Percentiles rank a stretch among this genome's conserved stretches.
phyloP scores from a whole-genome alignment of 1,140 invertebrate species.

The Dreissena polymorpha region DNA sequence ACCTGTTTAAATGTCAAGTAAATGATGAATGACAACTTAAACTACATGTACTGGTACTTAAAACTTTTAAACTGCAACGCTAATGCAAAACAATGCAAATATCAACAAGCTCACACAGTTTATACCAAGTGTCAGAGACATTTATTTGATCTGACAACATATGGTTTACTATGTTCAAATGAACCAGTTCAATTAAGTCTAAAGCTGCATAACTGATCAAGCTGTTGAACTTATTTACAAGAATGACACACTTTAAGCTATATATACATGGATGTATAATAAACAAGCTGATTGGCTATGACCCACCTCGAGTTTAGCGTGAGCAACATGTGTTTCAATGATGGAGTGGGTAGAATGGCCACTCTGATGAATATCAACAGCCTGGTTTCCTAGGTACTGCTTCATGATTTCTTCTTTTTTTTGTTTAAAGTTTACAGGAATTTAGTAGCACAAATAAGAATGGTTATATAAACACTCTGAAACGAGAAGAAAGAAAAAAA shows the following conservation, averaged over 20 bases:
- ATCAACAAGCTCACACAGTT: no score
- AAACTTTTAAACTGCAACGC: no score
- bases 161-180: no score
- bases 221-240: not conserved
- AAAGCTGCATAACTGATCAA: not conserved
- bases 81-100: no score
- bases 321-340: slow-evolving; percentile 57
- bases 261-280: not conserved
- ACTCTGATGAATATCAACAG: slow-evolving; percentile 60
- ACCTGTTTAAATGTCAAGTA: no score
- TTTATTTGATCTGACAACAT: no score
- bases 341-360: slow-evolving; percentile 55
- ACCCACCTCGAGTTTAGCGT: slow-evolving; percentile 62
- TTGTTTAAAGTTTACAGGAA: slow-evolving; percentile 48
- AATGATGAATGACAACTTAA: no score
- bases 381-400: slow-evolving; percentile 63
- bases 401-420: slow-evolving; percentile 55
- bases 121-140: no score
- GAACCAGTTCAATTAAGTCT: not conserved
- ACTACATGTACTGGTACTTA: no score
- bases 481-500: slow-evolving; percentile 51
- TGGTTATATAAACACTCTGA: slow-evolving; percentile 76
- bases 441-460: slow-evolving; percentile 46
- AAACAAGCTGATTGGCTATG: not conserved
- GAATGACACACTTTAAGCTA: not conserved